Conservation (phyloP, 2,113 vertebrate genomes). For the Echinops telfairi region DNA sequence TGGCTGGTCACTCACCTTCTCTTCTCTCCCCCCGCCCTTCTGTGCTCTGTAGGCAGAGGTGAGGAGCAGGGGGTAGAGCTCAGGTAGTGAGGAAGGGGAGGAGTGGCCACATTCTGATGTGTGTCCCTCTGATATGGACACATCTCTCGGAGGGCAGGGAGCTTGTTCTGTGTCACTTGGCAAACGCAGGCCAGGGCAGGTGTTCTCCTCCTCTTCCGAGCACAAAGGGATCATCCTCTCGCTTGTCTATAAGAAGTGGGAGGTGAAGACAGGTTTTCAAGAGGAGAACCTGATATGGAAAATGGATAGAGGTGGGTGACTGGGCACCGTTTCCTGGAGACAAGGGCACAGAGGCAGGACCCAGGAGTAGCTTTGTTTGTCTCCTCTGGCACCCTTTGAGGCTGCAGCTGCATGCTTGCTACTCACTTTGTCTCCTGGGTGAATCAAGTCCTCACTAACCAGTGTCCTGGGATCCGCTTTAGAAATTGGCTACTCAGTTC, state of each 20-base stretch:
- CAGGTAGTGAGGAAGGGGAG: background rate
- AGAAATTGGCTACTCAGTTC: background rate
- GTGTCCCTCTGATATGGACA: background rate
- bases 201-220: background rate
- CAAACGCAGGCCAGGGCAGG: background rate
- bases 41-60: background rate
- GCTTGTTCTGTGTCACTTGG: slow-evolving; percentile 55
- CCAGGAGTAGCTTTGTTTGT: background rate
- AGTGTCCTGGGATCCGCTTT: slow-evolving; percentile 61
- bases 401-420: background rate
- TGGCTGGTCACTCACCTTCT: background rate
- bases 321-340: background rate
- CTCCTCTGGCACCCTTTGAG: background rate
- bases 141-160: background rate
- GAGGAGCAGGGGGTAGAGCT: background rate
- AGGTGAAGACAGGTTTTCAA: slow-evolving; percentile 42
- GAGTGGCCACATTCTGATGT: fast-evolving
- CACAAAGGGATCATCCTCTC: background rate
- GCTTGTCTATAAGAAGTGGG: background rate
- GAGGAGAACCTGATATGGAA: slow-evolving; percentile 18
- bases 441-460: slow-evolving; percentile 32
- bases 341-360: background rate
- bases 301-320: background rate
- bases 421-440: slow-evolving; percentile 65
- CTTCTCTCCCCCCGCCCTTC: background rate